A percentile compares a stretch with the other conserved stretches of the same genome.
Conservation (phyloP, 92 coral and sea anemone species). For the Diadumene lineata region DNA sequence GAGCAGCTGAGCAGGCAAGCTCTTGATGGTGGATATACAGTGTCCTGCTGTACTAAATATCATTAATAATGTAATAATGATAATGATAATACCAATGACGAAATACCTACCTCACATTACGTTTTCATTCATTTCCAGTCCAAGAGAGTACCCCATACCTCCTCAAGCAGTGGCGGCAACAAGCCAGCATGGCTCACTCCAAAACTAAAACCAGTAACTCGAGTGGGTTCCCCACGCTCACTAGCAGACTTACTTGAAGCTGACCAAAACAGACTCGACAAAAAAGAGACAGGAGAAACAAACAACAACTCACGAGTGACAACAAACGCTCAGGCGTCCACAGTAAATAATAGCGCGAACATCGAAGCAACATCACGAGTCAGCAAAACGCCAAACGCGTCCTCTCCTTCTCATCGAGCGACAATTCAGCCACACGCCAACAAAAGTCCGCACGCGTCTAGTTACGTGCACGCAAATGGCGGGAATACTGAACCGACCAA, state of each 20-base stretch:
- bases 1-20: too few relatives aligned
- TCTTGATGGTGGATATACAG: too few relatives aligned
- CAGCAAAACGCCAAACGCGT: not conserved
- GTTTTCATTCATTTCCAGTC: not conserved
- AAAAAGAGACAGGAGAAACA: constrained; percentile 6
- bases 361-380: not conserved
- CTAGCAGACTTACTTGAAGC: constrained; percentile 35
- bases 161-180: constrained; percentile 14
- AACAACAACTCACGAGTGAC: not conserved
- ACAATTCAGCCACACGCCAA: constrained; percentile 3
- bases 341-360: not conserved
- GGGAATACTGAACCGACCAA: constrained; percentile 18
- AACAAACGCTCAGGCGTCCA: not conserved
- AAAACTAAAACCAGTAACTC: constrained; percentile 29
- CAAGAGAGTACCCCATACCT: constrained; percentile 9
- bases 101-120: not conserved
- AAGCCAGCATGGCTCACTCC: constrained; percentile 76
- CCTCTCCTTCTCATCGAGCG: too few relatives aligned
- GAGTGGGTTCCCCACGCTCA: constrained; percentile 22
- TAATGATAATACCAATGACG: too few relatives aligned
- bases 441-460: not conserved
- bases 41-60: too few relatives aligned
- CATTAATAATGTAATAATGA: too few relatives aligned
- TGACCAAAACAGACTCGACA: constrained; percentile 32
- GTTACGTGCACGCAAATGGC: not conserved